Percentiles rank a stretch among this genome's conserved stretches.
These are phyloP conservation scores for Sebastes elongatus DNA, from an alignment of 2,797 vertebrate species.

Conservation along the genomic window DNA sequence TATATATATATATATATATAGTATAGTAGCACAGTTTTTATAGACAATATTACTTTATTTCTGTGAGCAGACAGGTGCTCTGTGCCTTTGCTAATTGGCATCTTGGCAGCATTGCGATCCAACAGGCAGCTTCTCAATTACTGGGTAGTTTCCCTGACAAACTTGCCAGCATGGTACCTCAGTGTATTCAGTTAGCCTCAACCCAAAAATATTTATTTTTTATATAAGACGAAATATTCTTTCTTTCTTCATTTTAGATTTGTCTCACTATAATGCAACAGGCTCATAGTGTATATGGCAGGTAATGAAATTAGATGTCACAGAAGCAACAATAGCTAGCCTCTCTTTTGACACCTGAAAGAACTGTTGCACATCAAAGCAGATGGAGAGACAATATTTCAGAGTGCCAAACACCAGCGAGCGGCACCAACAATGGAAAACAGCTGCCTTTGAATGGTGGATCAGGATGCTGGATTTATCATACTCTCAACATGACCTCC, in stretches of 20 bases:
- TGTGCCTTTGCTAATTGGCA: constrained; percentile 54
- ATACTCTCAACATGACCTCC: constrained; percentile 66
- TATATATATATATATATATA: too few species aligned
- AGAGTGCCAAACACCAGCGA: constrained; percentile 23
- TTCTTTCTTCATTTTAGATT: constrained; percentile 38
- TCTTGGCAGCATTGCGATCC: constrained; percentile 51
- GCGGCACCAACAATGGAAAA: constrained; percentile 43
- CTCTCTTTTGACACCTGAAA: constrained; percentile 30
- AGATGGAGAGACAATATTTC: constrained; percentile 25
- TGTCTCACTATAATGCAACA: constrained; percentile 19
- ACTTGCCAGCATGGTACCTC: constrained; percentile 26
- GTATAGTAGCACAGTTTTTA: constrained; percentile 6
- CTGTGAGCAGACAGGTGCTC: constrained; percentile 29
- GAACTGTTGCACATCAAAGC: constrained; percentile 33
- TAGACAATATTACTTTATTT: constrained; percentile 13
- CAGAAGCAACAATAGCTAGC: constrained; percentile 35
- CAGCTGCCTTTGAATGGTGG: constrained; percentile 46
- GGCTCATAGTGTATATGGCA: constrained; percentile 32
- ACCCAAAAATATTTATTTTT: background rate
- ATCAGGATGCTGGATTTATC: constrained; percentile 68
- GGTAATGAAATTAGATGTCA: constrained; percentile 59
- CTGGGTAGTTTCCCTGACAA: constrained; percentile 36
- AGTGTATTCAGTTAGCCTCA: background rate
- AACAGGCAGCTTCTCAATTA: constrained; percentile 53
- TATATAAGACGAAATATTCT: background rate